Percentiles rank a stretch among this genome's conserved stretches.
Evolutionary conservation across 2,888 invertebrate species (phyloP).

Genomic region (Drosophila meridionalis): DNA sequence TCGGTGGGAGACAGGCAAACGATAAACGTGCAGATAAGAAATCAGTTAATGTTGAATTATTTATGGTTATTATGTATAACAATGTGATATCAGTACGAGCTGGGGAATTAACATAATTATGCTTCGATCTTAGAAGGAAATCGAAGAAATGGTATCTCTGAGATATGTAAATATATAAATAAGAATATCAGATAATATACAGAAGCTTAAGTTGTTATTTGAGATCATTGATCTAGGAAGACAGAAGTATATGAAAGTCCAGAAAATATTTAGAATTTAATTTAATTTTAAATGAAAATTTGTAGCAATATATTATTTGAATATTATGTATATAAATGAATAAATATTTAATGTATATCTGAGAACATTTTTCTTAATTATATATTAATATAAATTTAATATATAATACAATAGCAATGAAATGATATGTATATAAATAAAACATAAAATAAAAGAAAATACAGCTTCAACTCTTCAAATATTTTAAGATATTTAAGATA

Average conservation of each 20-base stretch:
- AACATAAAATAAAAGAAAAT: too few relatives aligned
- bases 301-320: too few relatives aligned
- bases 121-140: too few relatives aligned
- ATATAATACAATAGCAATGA: too few relatives aligned
- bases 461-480: too few relatives aligned
- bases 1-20: slow-evolving; percentile 16
- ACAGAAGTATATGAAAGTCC: not conserved
- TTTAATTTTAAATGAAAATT: too few relatives aligned
- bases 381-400: too few relatives aligned
- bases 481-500: too few relatives aligned
- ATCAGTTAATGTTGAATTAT: slow-evolving; percentile 28
- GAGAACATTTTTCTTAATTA: too few relatives aligned
- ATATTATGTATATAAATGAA: too few relatives aligned
- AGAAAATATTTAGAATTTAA: not conserved
- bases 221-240: not conserved
- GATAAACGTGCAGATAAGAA: slow-evolving; percentile 12
- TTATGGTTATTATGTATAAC: slow-evolving; percentile 15
- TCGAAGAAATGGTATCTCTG: not conserved
- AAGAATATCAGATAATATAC: not conserved
- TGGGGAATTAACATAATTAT: not conserved
- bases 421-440: too few relatives aligned
- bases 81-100: not conserved
- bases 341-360: not conserved
- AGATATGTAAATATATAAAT: not conserved
- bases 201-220: not conserved